Percentiles rank a stretch among this genome's conserved stretches.
Conservation (phyloP, 2,797 vertebrate genomes). For the Jordanella pulchra region DNA sequence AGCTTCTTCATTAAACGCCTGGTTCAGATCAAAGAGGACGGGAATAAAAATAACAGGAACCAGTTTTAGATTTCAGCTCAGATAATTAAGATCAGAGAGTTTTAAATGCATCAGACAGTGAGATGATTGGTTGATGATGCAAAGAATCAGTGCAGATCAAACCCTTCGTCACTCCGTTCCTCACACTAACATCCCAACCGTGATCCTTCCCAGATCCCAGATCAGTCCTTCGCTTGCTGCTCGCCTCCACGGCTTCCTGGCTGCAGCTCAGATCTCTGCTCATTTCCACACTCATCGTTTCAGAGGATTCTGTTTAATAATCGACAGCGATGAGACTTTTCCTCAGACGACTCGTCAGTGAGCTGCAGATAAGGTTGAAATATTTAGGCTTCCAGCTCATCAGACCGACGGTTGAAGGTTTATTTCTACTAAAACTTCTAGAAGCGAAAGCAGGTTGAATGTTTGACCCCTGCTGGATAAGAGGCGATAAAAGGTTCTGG, state of each 20-base stretch:
- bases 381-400: no score
- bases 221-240: slow-evolving; percentile 21
- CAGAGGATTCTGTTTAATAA: slow-evolving; percentile 16
- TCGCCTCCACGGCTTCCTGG: slow-evolving; percentile 29
- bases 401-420: no score
- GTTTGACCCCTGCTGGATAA: no score
- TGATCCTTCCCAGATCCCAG: slow-evolving; percentile 69
- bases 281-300: slow-evolving; percentile 25
- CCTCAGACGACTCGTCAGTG: not conserved
- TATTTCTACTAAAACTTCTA: no score
- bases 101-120: no score
- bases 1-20: slow-evolving; percentile 20
- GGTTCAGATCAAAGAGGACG: slow-evolving; percentile 10
- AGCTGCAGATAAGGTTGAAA: not conserved
- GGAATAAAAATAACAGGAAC: not conserved
- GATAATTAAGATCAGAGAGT: not conserved
- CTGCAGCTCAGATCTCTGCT: slow-evolving; percentile 38
- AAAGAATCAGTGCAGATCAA: no score
- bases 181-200: no score
- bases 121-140: no score
- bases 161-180: no score
- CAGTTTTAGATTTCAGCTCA: slow-evolving; percentile 2
- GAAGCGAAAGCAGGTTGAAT: no score
- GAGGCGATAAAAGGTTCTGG: no score
- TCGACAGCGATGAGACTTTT: slow-evolving; percentile 5